Base-by-base conservation (phyloP, 2,797 vertebrate genomes). In the Alauda arvensis region DNA sequence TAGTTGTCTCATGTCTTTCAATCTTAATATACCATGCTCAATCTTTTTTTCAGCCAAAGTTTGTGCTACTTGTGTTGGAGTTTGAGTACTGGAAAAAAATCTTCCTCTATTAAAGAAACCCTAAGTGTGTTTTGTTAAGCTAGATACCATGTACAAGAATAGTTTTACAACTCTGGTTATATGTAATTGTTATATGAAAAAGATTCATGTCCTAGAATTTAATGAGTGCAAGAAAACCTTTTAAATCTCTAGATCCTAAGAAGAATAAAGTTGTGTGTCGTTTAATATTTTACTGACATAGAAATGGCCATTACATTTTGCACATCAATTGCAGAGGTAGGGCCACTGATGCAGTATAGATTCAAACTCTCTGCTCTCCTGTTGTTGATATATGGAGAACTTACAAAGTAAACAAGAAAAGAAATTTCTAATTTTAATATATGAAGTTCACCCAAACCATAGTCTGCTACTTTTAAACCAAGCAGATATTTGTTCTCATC, bases 21-120 rank as follows among this genome's bases (percentile, higher is more conserved):
- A 9, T 5, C 8, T 37, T 81, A 49, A 33, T 31, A 26, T 29
- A 57, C 1, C 9, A 51, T 3, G 1, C 4, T 42, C 1, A 1
- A 9, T 42, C 1, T 25, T 28, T 42, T 18, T 9, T 31, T 20
- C 2, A 40, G 6, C n/a, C 21, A 51, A 53, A 49, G 3, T 37
- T 77, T 78, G 25, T 3, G 3, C 33, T 61, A 43, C 11, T 37
- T 37, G 37, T 55, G 5, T 18, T 80, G 25, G 10, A 85, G 1
- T 10, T 46, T 39, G 2, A 65, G 20, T 42, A 8, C 15, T 39
- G 29, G 40, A 9, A 56, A 74, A 15, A n/a, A 24, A 34, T 24
- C 12, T 49, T 77, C 9, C 29, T 45, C 31, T 83, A 89, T 66
- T 24, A 55, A 3, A 68, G 8, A 68, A 24, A 80, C 15, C 48